Percentiles rank a stretch among this genome's conserved stretches.
phyloP scores from a whole-genome alignment of 2,113 vertebrate species.

The Podiceps cristatus region DNA sequence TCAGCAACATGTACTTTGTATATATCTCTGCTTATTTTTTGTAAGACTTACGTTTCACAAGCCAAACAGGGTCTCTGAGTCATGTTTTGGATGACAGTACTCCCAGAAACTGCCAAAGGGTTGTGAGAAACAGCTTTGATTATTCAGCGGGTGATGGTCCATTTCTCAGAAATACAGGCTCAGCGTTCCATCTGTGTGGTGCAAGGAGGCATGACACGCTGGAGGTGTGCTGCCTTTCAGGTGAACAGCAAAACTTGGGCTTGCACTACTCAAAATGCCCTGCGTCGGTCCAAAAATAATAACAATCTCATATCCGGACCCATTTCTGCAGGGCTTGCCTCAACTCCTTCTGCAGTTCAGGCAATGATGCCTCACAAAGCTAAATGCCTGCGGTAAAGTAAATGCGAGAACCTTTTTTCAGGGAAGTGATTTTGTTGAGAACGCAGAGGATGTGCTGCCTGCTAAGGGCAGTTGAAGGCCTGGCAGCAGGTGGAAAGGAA shows the following conservation, averaged over 20 bases:
- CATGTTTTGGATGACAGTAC: neutral
- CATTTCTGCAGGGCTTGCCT: neutral
- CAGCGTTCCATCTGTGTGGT: accelerated
- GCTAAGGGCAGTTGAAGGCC: neutral
- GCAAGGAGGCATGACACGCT: neutral
- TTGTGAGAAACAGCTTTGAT: neutral
- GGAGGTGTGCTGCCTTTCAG: neutral
- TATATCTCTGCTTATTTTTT: neutral
- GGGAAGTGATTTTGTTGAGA: neutral
- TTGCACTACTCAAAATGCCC: accelerated
- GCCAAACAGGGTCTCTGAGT: neutral
- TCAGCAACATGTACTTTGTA: neutral
- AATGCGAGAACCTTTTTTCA: accelerated
- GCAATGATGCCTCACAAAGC: neutral
- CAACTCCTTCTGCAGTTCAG: neutral
- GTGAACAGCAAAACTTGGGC: neutral
- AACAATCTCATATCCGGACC: accelerated
- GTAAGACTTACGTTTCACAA: neutral
- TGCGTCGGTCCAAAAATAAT: neutral
- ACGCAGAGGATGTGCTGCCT: neutral
- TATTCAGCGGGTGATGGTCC: neutral
- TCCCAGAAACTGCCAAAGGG: conserved; percentile 7
- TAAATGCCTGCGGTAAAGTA: accelerated
- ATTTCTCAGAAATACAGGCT: neutral
- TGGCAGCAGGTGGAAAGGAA: neutral